Evolutionary conservation across 2,113 vertebrate genomes (phyloP).

Genomic region (Tangachromis dhanisi): DNA sequence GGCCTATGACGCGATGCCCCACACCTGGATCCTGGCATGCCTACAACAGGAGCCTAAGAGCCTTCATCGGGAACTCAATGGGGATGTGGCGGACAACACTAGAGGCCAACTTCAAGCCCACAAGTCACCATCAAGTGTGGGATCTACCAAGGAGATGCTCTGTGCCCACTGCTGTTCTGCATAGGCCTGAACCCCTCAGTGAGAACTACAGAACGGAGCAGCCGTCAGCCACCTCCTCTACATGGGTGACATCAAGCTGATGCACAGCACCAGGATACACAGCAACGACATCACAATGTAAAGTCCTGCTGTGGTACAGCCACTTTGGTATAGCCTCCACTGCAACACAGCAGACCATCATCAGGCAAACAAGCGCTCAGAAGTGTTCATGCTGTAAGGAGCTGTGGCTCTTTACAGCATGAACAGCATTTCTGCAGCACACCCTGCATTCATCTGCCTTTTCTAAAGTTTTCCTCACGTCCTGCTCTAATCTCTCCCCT

Average conservation of each 20-base stretch:
- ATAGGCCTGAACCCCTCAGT: accelerated
- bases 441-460: not conserved
- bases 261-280: not conserved
- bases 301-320: not conserved
- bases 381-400: not conserved
- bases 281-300: not conserved
- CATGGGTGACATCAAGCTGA: not conserved
- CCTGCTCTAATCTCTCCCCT: not conserved
- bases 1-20: not conserved
- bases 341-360: not conserved
- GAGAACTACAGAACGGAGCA: not conserved
- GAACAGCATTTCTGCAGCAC: not conserved
- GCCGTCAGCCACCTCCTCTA: not conserved
- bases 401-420: not conserved
- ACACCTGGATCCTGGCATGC: not conserved
- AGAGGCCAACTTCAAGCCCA: not conserved
- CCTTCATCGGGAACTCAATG: not conserved
- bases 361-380: not conserved
- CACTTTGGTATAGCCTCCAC: not conserved
- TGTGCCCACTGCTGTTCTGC: not conserved
- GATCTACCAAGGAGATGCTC: not conserved
- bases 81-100: not conserved
- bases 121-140: not conserved
- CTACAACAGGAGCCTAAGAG: not conserved
- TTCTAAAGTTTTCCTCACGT: not conserved